Base-by-base conservation (phyloP, 2,888 invertebrate genomes). In the Melanotus villosus region DNA sequence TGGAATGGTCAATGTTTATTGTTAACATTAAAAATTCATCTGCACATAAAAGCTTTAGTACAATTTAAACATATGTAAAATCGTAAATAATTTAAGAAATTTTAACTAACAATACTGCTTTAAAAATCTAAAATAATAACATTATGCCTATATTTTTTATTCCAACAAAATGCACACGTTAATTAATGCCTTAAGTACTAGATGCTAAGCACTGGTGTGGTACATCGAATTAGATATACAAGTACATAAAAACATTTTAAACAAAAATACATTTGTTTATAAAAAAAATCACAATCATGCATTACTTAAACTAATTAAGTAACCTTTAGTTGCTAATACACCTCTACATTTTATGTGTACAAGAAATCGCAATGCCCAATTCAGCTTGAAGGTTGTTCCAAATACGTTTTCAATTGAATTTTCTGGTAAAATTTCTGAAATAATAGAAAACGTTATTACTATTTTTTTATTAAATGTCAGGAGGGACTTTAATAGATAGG, bases 341-440 rank as follows among this genome's bases (percentile, higher is more conserved):
- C 98, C 97, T 47, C 98, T 89, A 79, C 96, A 95, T 80, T 95
- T 96, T 32, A 98, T 90, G 80, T 98, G 93, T 0, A 96, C 93
- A 77, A 96, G 93, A 84, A 96, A 97, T 45, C 97, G 87, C 36
- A 93, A 88, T 2, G 93, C 91, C 96, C 96, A 98, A 65, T 91
- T 89, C 10, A 92, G 81, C 41, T 85, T 84, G 36, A 87, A 77
- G 21, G 81, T 79, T 76, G 83, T 72, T 18, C 86, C 86, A 70
- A 89, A 87, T 68, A 94, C 86, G 16, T 90, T 88, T 68, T 87
- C 89, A 66, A 89, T 84, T 4, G 87, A 86, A 16, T 88, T 87
- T 64, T 86, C 83, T 32, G 90, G 86, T 67, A 89, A 79, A 73
- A 90, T 87, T 80, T 88, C 89, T 90, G 75, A 59, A 86, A 84